These are phyloP conservation scores for Flabesymbios commensalis DNA, from an alignment of 2,888 invertebrate species.

Conservation along the genomic window DNA sequence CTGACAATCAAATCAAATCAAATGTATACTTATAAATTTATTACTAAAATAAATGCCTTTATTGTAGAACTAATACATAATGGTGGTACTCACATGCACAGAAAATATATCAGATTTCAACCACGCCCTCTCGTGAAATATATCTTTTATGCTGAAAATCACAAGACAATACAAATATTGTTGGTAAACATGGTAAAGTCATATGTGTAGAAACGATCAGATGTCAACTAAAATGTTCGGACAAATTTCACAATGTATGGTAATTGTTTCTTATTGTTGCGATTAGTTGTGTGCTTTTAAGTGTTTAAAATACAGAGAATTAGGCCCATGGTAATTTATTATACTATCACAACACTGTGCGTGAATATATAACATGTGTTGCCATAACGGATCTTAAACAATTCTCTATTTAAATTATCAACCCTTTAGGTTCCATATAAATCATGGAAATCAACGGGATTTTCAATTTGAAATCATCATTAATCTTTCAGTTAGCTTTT, in stretches of 20 bases:
- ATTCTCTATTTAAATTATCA: no score
- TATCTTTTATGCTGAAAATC: constrained; percentile 79
- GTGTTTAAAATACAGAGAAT: no score
- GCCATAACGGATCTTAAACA: no score
- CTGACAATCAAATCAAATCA: background rate
- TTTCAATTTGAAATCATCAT: no score
- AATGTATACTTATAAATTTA: background rate
- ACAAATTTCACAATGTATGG: background rate
- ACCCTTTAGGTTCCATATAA: no score
- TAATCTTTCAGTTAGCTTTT: no score
- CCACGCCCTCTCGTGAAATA: constrained; percentile 95
- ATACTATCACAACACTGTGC: no score
- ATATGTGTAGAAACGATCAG: background rate
- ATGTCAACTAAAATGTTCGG: background rate
- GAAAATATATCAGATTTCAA: constrained; percentile 83
- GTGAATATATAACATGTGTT: no score
- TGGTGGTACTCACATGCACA: constrained; percentile 55
- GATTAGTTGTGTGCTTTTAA: no score
- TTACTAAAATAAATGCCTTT: background rate
- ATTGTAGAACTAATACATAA: no score
- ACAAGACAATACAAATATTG: background rate
- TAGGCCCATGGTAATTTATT: no score
- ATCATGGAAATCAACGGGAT: no score
- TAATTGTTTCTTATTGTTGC: background rate
- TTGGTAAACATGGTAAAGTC: background rate